Conservation (phyloP, 1,140 invertebrate species). For the Drosophila orena region DNA sequence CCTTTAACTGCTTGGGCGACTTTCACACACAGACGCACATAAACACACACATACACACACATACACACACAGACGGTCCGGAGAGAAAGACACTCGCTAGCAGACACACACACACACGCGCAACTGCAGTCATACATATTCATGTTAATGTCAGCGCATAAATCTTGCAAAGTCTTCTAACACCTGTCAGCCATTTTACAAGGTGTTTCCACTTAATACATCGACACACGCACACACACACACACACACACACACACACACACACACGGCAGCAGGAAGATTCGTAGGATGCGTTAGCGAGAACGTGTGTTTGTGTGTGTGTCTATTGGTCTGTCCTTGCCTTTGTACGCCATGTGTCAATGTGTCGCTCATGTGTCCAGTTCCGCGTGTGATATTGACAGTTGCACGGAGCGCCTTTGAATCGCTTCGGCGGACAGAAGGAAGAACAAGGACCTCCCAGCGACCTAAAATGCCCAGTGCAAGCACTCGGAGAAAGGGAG, state of each 20-base stretch:
- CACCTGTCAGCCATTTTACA: conserved; percentile 83
- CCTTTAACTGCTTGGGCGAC: conserved; percentile 79
- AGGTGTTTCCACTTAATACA: conserved; percentile 83
- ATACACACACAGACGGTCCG: background rate
- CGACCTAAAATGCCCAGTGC: conserved; percentile 4
- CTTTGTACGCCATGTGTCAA: conserved; percentile 81
- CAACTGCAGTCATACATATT: conserved; percentile 73
- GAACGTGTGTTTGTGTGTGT: conserved; percentile 10
- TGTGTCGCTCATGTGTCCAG: conserved; percentile 80
- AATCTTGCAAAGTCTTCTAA: conserved; percentile 83
- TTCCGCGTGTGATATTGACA: conserved; percentile 80
- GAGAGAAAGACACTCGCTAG: conserved; percentile 1
- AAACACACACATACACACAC: conserved; percentile 20
- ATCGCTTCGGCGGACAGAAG: conserved; percentile 28
- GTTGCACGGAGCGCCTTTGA: conserved; percentile 52
- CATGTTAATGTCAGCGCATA: conserved; percentile 83
- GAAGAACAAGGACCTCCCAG: conserved; percentile 6
- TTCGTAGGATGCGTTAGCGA: too few relatives aligned
- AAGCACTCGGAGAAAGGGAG: background rate
- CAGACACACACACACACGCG: conserved; percentile 14
- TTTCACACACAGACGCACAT: conserved; percentile 24
- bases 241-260: conserved; percentile 24
- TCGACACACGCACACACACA: conserved; percentile 41
- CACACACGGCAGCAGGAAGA: conserved; percentile 13
- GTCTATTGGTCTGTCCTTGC: conserved; percentile 44